These are phyloP conservation scores for Cremastobaeus sp. DNA, from an alignment of 2,888 invertebrate genomes.

Conservation along the genomic window DNA sequence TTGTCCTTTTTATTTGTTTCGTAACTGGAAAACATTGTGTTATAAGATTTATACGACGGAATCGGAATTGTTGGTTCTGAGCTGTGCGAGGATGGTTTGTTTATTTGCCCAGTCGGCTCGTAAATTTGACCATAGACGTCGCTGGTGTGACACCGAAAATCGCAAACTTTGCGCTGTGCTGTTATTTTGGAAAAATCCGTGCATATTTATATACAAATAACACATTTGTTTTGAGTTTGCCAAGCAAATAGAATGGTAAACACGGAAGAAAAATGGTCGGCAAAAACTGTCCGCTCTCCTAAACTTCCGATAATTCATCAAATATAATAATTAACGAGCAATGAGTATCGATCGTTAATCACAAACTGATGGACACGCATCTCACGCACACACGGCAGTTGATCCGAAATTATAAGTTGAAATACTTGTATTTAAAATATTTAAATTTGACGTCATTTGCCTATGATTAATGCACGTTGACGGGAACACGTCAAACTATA, in stretches of 20 bases:
- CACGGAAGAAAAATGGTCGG: conserved; percentile 6
- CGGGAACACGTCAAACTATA: conserved; percentile 49
- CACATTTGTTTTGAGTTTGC: conserved; percentile 19
- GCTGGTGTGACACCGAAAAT: conserved; percentile 1
- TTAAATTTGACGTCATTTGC: conserved; percentile 39
- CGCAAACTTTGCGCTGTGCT: too few relatives aligned
- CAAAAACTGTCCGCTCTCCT: too few relatives aligned
- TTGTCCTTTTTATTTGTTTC: conserved; percentile 53
- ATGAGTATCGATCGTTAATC: conserved; percentile 17
- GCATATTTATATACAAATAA: too few relatives aligned
- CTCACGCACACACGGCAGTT: neutral
- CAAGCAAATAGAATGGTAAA: conserved; percentile 17
- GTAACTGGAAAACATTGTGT: conserved; percentile 46
- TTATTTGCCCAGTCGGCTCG: conserved; percentile 28
- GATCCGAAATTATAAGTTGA: conserved; percentile 4
- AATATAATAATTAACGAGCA: conserved; percentile 20
- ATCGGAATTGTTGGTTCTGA: conserved; percentile 47
- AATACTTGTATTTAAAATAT: conserved; percentile 40
- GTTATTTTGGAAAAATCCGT: too few relatives aligned
- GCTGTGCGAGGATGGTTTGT: conserved; percentile 25
- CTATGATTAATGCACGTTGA: conserved; percentile 45
- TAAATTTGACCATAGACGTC: conserved; percentile 24
- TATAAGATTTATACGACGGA: conserved; percentile 49
- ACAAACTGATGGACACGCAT: neutral
- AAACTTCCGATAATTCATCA: too few relatives aligned